Evolutionary conservation across 2,113 vertebrate genomes (phyloP).

Genomic region (Xiphorhynchus elegans): DNA sequence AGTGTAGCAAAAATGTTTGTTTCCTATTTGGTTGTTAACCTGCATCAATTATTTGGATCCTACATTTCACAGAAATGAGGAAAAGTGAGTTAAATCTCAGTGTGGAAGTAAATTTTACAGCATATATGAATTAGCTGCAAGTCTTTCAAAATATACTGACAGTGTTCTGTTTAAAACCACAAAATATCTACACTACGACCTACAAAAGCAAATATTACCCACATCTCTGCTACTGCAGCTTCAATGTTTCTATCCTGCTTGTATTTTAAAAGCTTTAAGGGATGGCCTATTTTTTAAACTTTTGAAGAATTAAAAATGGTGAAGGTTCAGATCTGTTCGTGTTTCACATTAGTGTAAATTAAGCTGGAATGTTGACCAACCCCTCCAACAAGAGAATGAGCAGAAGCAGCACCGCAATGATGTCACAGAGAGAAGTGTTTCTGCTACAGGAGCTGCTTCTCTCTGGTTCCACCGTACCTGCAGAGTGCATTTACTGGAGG

Average conservation of each 20-base stretch:
- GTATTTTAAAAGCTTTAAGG: neutral
- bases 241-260: neutral
- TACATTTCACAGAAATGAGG: neutral
- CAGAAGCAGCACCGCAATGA: neutral
- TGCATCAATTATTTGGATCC: neutral
- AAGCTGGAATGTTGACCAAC: neutral
- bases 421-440: neutral
- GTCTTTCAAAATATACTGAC: neutral
- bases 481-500: conserved; percentile 92
- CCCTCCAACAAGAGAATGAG: neutral
- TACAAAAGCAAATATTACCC: neutral
- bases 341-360: neutral
- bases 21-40: neutral
- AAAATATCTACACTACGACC: neutral
- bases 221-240: neutral
- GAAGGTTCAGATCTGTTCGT: neutral
- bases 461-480: conserved; percentile 77
- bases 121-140: neutral
- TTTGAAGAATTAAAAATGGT: neutral
- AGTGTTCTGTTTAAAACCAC: neutral
- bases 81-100: neutral
- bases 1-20: neutral
- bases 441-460: neutral
- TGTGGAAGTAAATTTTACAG: neutral
- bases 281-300: neutral